These are phyloP conservation scores for Eudasyphora cyanicolor DNA, from an alignment of 2,888 invertebrate genomes.

Conservation along the genomic window DNA sequence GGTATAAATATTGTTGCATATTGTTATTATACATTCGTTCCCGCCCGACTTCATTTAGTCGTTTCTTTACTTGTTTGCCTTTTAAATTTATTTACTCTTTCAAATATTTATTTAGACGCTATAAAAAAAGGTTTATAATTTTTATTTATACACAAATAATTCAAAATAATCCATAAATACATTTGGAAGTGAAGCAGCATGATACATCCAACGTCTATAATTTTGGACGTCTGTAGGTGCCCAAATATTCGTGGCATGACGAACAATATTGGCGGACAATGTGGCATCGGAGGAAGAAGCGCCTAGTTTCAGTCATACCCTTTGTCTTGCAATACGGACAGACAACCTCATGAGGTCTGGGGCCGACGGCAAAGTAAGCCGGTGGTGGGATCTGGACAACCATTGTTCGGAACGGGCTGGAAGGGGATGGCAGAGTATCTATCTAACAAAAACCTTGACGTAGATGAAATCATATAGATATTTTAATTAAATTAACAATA, in stretches of 20 bases:
- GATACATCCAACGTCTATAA: constrained; percentile 64
- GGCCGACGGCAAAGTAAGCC: constrained; percentile 77
- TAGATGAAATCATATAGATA: constrained; percentile 22
- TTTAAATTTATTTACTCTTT: neutral
- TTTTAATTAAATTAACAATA: neutral
- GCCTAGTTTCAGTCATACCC: constrained; percentile 72
- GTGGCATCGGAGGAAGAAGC: constrained; percentile 72
- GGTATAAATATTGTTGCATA: too few relatives aligned
- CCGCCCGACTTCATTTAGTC: too few relatives aligned
- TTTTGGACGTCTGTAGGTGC: constrained; percentile 76
- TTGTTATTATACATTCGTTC: too few relatives aligned
- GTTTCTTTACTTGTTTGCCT: neutral
- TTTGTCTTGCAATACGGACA: constrained; percentile 75
- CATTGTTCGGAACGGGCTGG: constrained; percentile 9
- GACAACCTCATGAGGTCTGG: constrained; percentile 74
- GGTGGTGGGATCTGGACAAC: constrained; percentile 36
- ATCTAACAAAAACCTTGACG: neutral
- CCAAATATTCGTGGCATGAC: constrained; percentile 77
- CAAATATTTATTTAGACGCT: neutral
- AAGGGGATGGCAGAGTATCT: neutral
- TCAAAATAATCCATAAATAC: neutral
- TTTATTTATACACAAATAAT: too few relatives aligned
- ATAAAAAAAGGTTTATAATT: neutral
- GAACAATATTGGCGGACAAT: constrained; percentile 75
- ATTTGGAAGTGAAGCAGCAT: neutral